A percentile compares a stretch with the other conserved stretches of the same genome.
Conservation (phyloP, 1,140 invertebrate species). For the Oedothorax gibbosus region DNA sequence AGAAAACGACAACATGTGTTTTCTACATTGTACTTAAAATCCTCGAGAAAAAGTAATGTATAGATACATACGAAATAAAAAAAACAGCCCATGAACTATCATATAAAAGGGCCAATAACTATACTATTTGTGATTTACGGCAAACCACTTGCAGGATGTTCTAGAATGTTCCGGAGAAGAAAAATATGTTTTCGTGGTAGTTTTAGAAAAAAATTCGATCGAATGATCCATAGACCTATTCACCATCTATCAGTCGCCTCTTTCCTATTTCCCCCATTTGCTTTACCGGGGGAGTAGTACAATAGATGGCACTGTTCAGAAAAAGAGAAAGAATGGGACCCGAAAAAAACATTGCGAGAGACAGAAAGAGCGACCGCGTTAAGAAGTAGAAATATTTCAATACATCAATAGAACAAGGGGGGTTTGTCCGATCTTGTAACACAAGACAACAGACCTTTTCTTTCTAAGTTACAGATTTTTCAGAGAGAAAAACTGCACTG, state of each 20-base stretch:
- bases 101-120: constrained; percentile 60
- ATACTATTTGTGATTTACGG: constrained; percentile 59
- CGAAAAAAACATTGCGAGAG: constrained; percentile 5
- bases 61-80: constrained; percentile 32
- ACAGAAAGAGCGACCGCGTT: constrained; percentile 35
- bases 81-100: constrained; percentile 47
- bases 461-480: constrained; percentile 7
- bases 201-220: constrained; percentile 47
- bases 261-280: constrained; percentile 22
- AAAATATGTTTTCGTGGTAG: constrained; percentile 46
- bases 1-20: constrained; percentile 18
- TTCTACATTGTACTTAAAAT: constrained; percentile 25
- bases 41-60: constrained; percentile 4
- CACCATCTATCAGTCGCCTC: constrained; percentile 51
- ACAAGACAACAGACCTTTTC: too few relatives aligned
- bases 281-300: constrained; percentile 52
- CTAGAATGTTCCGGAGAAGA: background rate
- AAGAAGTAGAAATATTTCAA: constrained; percentile 55
- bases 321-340: constrained; percentile 26
- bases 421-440: too few relatives aligned
- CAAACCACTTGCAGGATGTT: constrained; percentile 56
- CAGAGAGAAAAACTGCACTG: constrained; percentile 31
- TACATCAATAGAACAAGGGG: too few relatives aligned
- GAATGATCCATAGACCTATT: constrained; percentile 60
- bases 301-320: constrained; percentile 47